Base-by-base conservation (phyloP, 2,797 vertebrate genomes). In the Microctenopoma steveboyesi region DNA sequence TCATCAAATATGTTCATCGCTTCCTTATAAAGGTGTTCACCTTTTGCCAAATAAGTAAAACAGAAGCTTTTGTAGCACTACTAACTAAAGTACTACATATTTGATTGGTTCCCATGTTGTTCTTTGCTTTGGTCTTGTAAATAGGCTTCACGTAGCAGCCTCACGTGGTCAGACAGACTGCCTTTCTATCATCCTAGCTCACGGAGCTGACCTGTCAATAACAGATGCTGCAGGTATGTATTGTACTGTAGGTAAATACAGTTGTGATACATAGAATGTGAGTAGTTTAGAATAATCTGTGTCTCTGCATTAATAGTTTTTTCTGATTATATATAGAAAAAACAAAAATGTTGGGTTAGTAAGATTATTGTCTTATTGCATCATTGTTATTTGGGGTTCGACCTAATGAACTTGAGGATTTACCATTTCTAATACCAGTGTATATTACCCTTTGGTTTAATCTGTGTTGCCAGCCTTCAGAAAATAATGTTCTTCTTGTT, bases 111-210 rank as follows among this genome's bases (percentile, higher is more conserved):
- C 7, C 33, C 52, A 40, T 76, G 50, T 60, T 63, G 12, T 30
- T 74, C 9, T 56, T 37, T 65, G 51, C 18, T 45, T 61, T 58
- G 45, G 18, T 33, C 50, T 75, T 62, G 69, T 54, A 11, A 55
- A 5, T 43, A 99, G 98, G 60, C 96, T 99, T 77, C 98, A 99
- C 78, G 92, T 96, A 68, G 97, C 97, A 54, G 96, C 96, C 43
- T 88, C 89, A 0, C 97, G 95, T 37, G 98, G 98, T 43, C 95
- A 96, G 14, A 86, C 85, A 4, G 98, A 99, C 46, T 99, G 97
- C 69, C 95, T 99, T 11, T 93, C 94, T 63, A 91, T 94, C 65
- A 97, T 99, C 90, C 83, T 98, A 77, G 83, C 95, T 7, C 97
- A 99, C 4, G 97, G 96, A 58, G 93, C 91, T 37, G 98, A 99